phyloP scores from a whole-genome alignment of 2,113 vertebrate species.

The Mastomys coucha region DNA sequence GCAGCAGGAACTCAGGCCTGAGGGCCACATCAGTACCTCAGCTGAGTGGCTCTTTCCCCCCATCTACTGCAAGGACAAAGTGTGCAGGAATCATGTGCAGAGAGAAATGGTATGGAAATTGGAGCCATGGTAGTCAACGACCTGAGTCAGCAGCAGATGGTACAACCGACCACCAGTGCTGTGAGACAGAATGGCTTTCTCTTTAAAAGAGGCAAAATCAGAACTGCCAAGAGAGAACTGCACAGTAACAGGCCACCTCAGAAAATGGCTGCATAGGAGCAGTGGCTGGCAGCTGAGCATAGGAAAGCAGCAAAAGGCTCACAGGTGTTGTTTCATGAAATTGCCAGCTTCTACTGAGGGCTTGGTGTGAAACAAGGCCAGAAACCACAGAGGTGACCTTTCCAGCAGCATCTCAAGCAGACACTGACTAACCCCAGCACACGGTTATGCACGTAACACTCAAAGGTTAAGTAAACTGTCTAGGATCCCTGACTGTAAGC shows the following conservation, averaged over 20 bases:
- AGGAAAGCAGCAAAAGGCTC: not conserved
- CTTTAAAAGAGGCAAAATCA: conserved; percentile 23
- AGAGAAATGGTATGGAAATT: conserved; percentile 24
- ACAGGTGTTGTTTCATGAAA: not conserved
- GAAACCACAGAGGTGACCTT: conserved; percentile 9
- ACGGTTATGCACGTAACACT: not conserved
- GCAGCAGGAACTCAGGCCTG: not conserved
- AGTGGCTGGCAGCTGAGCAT: not conserved
- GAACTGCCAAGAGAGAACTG: conserved; percentile 38
- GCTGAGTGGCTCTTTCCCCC: not conserved
- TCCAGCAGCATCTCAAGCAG: not conserved
- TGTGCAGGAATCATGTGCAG: conserved; percentile 34
- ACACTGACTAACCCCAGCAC: not conserved
- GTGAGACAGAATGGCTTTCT: not conserved
- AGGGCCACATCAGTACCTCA: not conserved
- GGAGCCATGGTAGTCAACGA: not conserved
- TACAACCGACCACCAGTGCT: not conserved
- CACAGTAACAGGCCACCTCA: not conserved
- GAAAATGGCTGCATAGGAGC: conserved; percentile 1
- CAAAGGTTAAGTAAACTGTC: not conserved
- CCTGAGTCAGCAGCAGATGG: conserved; percentile 23
- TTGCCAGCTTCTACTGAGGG: not conserved
- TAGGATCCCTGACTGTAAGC: not conserved
- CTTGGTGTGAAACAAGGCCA: not conserved
- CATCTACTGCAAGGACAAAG: conserved; percentile 21